A percentile compares a stretch with the other conserved stretches of the same genome.
Evolutionary conservation across 2,797 vertebrate species (phyloP).

Genomic region (Rhyacichthys aspro): DNA sequence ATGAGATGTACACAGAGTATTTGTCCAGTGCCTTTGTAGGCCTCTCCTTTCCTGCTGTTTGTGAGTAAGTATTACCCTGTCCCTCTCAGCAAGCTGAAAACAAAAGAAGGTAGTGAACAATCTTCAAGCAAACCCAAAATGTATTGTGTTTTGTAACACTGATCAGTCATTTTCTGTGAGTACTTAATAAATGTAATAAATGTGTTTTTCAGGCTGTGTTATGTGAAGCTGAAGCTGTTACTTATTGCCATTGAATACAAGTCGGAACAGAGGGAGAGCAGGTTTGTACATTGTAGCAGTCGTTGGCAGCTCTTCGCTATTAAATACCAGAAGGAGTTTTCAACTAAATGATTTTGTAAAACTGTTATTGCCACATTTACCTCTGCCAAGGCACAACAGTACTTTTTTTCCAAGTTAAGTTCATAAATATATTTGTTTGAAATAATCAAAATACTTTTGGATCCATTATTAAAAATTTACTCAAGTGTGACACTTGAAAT

Average conservation of each 20-base stretch:
- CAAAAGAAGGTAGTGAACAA: conserved; percentile 40
- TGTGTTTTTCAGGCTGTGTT: conserved; percentile 89
- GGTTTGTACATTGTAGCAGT: conserved; percentile 80
- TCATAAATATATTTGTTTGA: too few relatives aligned
- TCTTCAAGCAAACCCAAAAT: neutral
- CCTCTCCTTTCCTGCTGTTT: conserved; percentile 96
- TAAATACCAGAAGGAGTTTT: neutral
- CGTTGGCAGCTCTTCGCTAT: neutral
- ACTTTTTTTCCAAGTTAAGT: neutral
- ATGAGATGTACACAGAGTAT: conserved; percentile 99
- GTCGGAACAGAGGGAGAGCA: conserved; percentile 97
- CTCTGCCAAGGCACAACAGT: conserved; percentile 9
- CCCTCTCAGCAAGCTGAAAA: conserved; percentile 24
- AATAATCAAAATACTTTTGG: too few relatives aligned
- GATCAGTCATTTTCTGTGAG: neutral
- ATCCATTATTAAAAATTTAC: too few relatives aligned
- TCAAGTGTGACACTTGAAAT: too few relatives aligned
- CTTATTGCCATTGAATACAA: conserved; percentile 99
- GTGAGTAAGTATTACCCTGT: conserved; percentile 90
- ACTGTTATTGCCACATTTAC: neutral
- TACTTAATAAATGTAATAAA: conserved; percentile 37
- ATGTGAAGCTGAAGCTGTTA: conserved; percentile 98
- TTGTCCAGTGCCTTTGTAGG: conserved; percentile 99
- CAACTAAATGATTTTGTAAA: neutral
- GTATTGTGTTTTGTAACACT: neutral